A percentile compares a stretch with the other conserved stretches of the same genome.
phyloP scores from a whole-genome alignment of 2,113 vertebrate species.

The Phoenicopterus ruber region DNA sequence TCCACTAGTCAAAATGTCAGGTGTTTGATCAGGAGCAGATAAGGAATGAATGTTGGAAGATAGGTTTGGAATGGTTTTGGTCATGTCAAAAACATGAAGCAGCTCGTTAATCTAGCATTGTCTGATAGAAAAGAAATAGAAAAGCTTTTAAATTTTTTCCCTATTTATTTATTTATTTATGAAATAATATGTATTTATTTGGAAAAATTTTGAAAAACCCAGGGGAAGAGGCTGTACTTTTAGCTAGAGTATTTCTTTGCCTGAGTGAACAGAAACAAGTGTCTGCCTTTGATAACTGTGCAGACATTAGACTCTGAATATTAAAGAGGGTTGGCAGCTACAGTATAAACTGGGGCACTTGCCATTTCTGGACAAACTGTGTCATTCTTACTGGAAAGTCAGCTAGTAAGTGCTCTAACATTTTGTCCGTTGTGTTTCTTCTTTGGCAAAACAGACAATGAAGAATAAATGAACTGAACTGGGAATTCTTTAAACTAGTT shows the following conservation, averaged over 20 bases:
- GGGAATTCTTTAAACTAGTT: constrained; percentile 15
- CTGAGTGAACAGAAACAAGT: constrained; percentile 47
- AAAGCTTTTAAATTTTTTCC: background rate
- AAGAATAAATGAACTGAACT: background rate
- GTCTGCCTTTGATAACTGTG: constrained; percentile 40
- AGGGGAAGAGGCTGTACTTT: background rate
- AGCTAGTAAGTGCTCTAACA: background rate
- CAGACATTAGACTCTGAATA: constrained; percentile 35
- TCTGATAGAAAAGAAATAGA: background rate
- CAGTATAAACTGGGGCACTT: constrained; percentile 8
- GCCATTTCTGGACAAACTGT: constrained; percentile 16
- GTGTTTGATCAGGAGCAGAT: background rate
- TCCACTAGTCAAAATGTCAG: background rate
- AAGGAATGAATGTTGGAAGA: background rate
- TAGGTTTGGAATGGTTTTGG: background rate
- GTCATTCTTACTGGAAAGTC: constrained; percentile 31
- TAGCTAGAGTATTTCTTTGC: background rate
- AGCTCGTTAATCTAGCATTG: background rate
- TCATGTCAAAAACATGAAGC: background rate
- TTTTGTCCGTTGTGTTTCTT: background rate
- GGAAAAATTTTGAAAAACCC: background rate
- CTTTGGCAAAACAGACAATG: background rate
- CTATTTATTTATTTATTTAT: background rate
- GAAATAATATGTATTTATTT: background rate
- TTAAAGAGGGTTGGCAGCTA: constrained; percentile 56